A percentile compares a stretch with the other conserved stretches of the same genome.
Evolutionary conservation across 1,140 invertebrate genomes (phyloP).

Genomic region (Drusus annulatus): DNA sequence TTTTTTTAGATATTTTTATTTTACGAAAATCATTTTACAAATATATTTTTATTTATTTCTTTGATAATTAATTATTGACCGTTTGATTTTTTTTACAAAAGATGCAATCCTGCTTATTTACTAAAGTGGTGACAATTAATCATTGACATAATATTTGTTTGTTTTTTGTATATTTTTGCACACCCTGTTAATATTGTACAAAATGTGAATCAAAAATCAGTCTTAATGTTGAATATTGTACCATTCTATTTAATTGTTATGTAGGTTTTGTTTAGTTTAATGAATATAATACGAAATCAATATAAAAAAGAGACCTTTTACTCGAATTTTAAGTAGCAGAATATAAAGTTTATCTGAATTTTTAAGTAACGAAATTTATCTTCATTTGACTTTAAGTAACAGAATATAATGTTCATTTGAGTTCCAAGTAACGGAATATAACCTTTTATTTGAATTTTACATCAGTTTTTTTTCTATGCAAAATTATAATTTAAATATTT

Average conservation of each 20-base stretch:
- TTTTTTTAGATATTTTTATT: background rate
- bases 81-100: background rate
- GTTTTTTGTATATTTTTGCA: background rate
- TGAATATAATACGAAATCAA: background rate
- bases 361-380: no score
- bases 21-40: background rate
- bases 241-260: slow-evolving; percentile 40
- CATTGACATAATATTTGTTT: background rate
- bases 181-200: background rate
- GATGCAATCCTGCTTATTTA: no score
- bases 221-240: background rate
- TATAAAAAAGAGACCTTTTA: background rate
- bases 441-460: background rate
- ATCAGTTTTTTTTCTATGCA: background rate
- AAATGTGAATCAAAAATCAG: background rate
- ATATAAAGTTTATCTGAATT: no score
- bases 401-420: no score
- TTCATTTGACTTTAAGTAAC: no score
- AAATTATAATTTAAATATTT: background rate
- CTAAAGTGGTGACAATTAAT: background rate
- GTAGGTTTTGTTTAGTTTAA: slow-evolving; percentile 37
- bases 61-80: background rate
- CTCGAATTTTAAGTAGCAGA: no score
- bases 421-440: no score
- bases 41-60: background rate